These are phyloP conservation scores for Drosophila funebris DNA, from an alignment of 1,140 invertebrate species.

Conservation along the genomic window DNA sequence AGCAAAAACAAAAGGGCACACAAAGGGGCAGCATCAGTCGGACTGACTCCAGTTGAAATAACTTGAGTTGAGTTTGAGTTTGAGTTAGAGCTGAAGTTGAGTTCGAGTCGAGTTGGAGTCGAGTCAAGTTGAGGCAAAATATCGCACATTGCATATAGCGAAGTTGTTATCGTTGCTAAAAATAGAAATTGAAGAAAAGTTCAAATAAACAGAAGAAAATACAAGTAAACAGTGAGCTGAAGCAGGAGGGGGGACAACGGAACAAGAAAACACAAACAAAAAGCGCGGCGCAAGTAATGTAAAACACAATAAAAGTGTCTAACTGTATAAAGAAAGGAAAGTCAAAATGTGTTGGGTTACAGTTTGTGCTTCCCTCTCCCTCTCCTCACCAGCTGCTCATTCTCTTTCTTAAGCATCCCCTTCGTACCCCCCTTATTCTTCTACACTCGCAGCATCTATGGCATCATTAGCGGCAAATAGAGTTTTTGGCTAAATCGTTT, in stretches of 20 bases:
- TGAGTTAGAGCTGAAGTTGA: background rate
- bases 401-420: background rate
- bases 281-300: slow-evolving; percentile 61
- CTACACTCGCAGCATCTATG: slow-evolving; percentile 51
- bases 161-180: slow-evolving; percentile 69
- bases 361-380: background rate
- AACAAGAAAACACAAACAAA: slow-evolving; percentile 32
- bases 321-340: slow-evolving; percentile 77
- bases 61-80: slow-evolving; percentile 17
- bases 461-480: slow-evolving; percentile 73
- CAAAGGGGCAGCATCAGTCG: slow-evolving; percentile 3
- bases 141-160: slow-evolving; percentile 54
- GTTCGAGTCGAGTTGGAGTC: slow-evolving; percentile 10
- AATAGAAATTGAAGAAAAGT: slow-evolving; percentile 78
- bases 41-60: no score
- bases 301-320: slow-evolving; percentile 80
- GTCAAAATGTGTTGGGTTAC: slow-evolving; percentile 55
- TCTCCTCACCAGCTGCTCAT: background rate
- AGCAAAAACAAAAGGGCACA: slow-evolving; percentile 29
- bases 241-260: slow-evolving; percentile 16
- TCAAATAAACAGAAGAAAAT: slow-evolving; percentile 63
- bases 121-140: slow-evolving; percentile 41
- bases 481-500: slow-evolving; percentile 47
- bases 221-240: slow-evolving; percentile 53
- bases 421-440: background rate